phyloP scores from a whole-genome alignment of 2,113 vertebrate species.

The Hippocampus mohnikei region DNA sequence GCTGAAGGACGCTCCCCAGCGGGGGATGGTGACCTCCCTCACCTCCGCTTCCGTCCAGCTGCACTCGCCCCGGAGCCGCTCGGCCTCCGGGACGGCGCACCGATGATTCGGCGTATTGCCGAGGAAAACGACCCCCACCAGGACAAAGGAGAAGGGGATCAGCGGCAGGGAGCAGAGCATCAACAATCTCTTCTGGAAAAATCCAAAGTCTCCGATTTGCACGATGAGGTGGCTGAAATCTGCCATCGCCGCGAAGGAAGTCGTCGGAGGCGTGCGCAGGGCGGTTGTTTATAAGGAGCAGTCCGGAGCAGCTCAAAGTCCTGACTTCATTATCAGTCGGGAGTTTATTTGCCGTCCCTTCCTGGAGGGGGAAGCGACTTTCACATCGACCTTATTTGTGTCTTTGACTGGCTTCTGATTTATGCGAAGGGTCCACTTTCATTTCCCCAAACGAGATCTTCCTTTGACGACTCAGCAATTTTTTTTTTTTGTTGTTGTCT shows the following conservation, averaged over 20 bases:
- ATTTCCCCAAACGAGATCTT: not conserved
- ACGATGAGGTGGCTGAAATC: slow-evolving; percentile 17
- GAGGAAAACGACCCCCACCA: slow-evolving; percentile 26
- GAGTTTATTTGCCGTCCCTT: slow-evolving; percentile 9
- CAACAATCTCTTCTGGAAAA: slow-evolving; percentile 25
- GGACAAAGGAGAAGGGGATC: slow-evolving; percentile 13
- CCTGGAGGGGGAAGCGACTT: not conserved
- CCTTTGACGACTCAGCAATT: too few species aligned
- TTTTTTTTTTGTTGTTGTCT: too few species aligned
- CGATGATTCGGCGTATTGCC: slow-evolving; percentile 17
- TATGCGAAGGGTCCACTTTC: not conserved
- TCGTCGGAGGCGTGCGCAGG: not conserved
- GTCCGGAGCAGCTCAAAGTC: slow-evolving; percentile 10
- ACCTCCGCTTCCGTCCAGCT: slow-evolving; percentile 22
- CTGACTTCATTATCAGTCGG: not conserved
- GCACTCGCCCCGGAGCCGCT: slow-evolving; percentile 18
- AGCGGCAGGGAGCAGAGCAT: slow-evolving; percentile 8
- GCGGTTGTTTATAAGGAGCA: not conserved
- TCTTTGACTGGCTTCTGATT: not conserved
- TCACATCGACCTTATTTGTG: not conserved
- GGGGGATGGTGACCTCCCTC: slow-evolving; percentile 8
- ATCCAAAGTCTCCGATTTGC: slow-evolving; percentile 18
- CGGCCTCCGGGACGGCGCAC: slow-evolving; percentile 12
- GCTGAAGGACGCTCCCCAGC: slow-evolving; percentile 11
- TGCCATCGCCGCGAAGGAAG: slow-evolving; percentile 13